Percentiles rank a stretch among this genome's conserved stretches.
Conservation (phyloP, 2,888 invertebrate species). For the Drosophila formosana region DNA sequence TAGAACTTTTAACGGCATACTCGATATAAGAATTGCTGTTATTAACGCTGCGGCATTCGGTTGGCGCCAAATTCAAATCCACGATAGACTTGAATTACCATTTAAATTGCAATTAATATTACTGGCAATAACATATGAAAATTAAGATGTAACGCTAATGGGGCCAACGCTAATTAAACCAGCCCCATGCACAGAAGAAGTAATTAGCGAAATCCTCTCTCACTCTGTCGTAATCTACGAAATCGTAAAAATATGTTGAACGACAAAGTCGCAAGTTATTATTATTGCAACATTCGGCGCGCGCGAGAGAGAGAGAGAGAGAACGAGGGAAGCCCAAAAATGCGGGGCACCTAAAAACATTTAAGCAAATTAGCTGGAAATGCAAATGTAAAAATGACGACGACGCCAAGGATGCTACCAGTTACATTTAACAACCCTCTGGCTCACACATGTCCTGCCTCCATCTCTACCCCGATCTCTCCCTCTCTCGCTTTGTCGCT, state of each 20-base stretch:
- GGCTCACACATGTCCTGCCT: slow-evolving; percentile 13
- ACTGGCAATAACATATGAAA: slow-evolving; percentile 51
- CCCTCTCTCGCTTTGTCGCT: neutral
- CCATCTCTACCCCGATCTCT: neutral
- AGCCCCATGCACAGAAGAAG: slow-evolving; percentile 42
- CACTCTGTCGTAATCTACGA: slow-evolving; percentile 68
- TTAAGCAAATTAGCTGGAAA: slow-evolving; percentile 79
- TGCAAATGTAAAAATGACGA: slow-evolving; percentile 81
- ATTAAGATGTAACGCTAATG: slow-evolving; percentile 69
- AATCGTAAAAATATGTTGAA: slow-evolving; percentile 78
- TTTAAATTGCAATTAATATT: slow-evolving; percentile 73
- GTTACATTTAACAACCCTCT: slow-evolving; percentile 71
- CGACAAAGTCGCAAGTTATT: slow-evolving; percentile 75
- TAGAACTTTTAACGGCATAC: slow-evolving; percentile 12
- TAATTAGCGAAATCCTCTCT: slow-evolving; percentile 76
- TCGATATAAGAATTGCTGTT: slow-evolving; percentile 9
- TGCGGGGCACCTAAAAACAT: slow-evolving; percentile 71
- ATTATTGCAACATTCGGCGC: slow-evolving; percentile 61
- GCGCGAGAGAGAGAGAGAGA: neutral
- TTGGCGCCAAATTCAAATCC: slow-evolving; percentile 51
- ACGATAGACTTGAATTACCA: slow-evolving; percentile 46
- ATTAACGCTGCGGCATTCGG: slow-evolving; percentile 51
- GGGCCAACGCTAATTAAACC: slow-evolving; percentile 69
- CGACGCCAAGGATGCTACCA: slow-evolving; percentile 70
- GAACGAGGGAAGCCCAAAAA: slow-evolving; percentile 1